phyloP scores from a whole-genome alignment of 1,140 invertebrate species.

The Melipona quadrifasciata region DNA sequence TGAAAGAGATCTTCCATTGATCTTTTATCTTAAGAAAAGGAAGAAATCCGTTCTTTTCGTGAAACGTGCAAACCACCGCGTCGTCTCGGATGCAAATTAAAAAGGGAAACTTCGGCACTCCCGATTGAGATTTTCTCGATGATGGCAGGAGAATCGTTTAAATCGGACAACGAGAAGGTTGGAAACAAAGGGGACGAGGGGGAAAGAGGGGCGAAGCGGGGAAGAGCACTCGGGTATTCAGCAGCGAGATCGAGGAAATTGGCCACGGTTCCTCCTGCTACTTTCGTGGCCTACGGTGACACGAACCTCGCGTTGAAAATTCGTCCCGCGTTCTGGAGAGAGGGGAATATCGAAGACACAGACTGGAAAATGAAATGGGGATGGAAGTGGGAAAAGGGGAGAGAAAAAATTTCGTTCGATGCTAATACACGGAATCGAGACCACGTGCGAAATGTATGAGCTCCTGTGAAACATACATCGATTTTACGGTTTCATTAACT shows the following conservation, averaged over 20 bases:
- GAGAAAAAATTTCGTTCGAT: background rate
- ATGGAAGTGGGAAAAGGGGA: background rate
- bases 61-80: background rate
- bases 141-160: conserved; percentile 25
- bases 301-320: conserved; percentile 22
- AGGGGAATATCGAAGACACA: background rate
- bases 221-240: conserved; percentile 37
- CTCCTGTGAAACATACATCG: no score
- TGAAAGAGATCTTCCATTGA: no score
- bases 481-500: no score
- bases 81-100: conserved; percentile 17
- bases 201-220: conserved; percentile 17
- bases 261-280: conserved; percentile 45
- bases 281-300: conserved; percentile 40
- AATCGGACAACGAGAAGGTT: conserved; percentile 4
- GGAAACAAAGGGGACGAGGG: conserved; percentile 24
- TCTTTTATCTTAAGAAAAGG: no score
- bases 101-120: background rate
- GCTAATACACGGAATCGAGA: background rate
- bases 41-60: background rate
- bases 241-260: conserved; percentile 32
- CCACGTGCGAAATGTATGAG: no score
- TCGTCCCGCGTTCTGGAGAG: background rate
- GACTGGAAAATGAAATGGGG: background rate
- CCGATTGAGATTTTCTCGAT: conserved; percentile 8